Base-by-base conservation (phyloP, 2,113 vertebrate species). In the Pelvicachromis taeniatus region DNA sequence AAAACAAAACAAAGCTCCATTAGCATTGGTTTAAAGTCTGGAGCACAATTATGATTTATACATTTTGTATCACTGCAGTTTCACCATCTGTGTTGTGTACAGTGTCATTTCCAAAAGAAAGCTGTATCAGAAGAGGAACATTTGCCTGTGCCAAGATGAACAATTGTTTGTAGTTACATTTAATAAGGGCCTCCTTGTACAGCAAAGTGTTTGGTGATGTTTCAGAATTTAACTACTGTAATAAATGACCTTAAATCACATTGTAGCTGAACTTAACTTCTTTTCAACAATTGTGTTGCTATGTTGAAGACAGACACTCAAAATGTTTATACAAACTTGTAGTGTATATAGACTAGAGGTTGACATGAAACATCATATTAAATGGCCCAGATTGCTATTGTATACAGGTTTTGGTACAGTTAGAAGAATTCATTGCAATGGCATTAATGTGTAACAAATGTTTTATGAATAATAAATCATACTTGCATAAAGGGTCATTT, bases 101-200 rank as follows among this genome's bases (percentile, higher is more conserved):
- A 35, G 21, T 84, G 84, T 88, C 61, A 89, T 84, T 85, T 87
- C 52, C 83, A 82, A 86, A 84, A 70, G 13, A 84, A 56, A 85
- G 65, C 78, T 85, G 87, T 80, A 88, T 82, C 33, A 87, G 88
- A 87, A 83, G 77, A 78, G 86, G 63, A 87, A 88, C 79, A 86
- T 94, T 87, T 56, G 84, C 87, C 78, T 93, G 94, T 95, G 94
- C 91, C 92, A 94, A 92, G 85, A 85, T 88, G 23, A 90, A 86
- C 65, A 87, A 93, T 91, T 61, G 84, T 90, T 90, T 93, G 63
- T 89, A 58, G 70, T 90, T 73, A 81, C 81, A 85, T 91, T 88
- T 88, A 70, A 79, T 84, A 61, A 85, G 55, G 85, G 83, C 83
- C 65, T 91, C 61, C 82, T 81, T 95, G 92, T 94, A 92, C 89